phyloP scores from a whole-genome alignment of 2,888 invertebrate species.

The Resseliella maxima region DNA sequence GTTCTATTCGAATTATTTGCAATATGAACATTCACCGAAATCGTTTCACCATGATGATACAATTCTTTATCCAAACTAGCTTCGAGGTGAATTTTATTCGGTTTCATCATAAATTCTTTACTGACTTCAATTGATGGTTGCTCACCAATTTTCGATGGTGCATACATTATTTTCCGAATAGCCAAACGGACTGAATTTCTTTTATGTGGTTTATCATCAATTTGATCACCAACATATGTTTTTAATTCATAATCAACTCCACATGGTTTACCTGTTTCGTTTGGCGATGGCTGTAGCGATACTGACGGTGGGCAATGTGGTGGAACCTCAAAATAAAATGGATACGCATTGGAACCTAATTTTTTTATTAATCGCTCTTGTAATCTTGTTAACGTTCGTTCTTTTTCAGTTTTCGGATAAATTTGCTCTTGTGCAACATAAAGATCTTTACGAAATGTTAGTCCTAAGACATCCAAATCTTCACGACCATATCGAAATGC shows the following conservation, averaged over 20 bases:
- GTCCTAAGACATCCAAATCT: conserved; percentile 96
- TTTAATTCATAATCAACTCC: conserved; percentile 99
- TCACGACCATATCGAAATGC: conserved; percentile 99
- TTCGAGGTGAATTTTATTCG: conserved; percentile 96
- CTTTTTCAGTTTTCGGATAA: conserved; percentile 69
- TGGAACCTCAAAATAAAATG: conserved; percentile 98
- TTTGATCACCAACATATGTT: conserved; percentile 91
- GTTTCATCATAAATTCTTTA: conserved; percentile 99
- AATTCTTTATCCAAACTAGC: conserved; percentile 98
- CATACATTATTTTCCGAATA: conserved; percentile 99
- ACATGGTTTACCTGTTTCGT: conserved; percentile 97
- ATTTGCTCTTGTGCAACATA: conserved; percentile 91
- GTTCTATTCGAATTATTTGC: conserved; percentile 99
- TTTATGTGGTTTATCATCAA: conserved; percentile 98
- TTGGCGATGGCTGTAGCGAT: conserved; percentile 97
- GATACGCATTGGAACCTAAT: conserved; percentile 95
- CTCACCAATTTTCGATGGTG: conserved; percentile 96
- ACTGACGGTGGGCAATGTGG: conserved; percentile 98
- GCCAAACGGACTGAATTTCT: conserved; percentile 95
- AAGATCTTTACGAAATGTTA: conserved; percentile 96
- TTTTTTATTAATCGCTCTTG: conserved; percentile 96
- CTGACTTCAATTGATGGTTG: conserved; percentile 98
- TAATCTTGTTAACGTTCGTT: conserved; percentile 86
- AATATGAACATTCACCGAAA: conserved; percentile 98
- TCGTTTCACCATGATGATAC: conserved; percentile 97